Conservation (phyloP, 2,888 invertebrate species). For the Biston betularia region DNA sequence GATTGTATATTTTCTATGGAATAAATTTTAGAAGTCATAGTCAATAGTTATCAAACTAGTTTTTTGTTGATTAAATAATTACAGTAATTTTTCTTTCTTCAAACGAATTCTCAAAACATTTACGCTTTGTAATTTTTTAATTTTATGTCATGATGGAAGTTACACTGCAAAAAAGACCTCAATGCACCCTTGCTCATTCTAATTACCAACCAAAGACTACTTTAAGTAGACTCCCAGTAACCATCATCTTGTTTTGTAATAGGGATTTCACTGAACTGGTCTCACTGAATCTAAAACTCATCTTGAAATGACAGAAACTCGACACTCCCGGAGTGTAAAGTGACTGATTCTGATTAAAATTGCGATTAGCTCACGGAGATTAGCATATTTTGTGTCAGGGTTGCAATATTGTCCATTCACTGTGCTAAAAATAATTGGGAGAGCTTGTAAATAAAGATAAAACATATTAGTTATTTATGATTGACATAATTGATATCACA, state of each 20-base stretch:
- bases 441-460: background rate
- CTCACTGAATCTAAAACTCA: slow-evolving; percentile 49
- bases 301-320: slow-evolving; percentile 57
- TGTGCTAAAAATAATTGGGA: slow-evolving; percentile 23
- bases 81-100: no score
- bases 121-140: no score
- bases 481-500: no score
- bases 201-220: slow-evolving; percentile 42
- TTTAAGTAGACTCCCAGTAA: slow-evolving; percentile 13
- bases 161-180: slow-evolving; percentile 30
- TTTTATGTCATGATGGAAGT: background rate
- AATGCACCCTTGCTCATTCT: slow-evolving; percentile 47
- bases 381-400: slow-evolving; percentile 53
- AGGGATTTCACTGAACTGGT: slow-evolving; percentile 43
- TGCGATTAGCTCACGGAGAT: slow-evolving; percentile 56
- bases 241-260: background rate
- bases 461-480: background rate
- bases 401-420: slow-evolving; percentile 39
- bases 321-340: slow-evolving; percentile 52
- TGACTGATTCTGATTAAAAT: slow-evolving; percentile 60
- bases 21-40: no score
- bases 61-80: no score
- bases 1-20: no score
- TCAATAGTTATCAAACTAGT: no score
- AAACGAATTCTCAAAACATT: no score